Base-by-base conservation (phyloP, 2,113 vertebrate genomes). In the Carassius carassius region DNA sequence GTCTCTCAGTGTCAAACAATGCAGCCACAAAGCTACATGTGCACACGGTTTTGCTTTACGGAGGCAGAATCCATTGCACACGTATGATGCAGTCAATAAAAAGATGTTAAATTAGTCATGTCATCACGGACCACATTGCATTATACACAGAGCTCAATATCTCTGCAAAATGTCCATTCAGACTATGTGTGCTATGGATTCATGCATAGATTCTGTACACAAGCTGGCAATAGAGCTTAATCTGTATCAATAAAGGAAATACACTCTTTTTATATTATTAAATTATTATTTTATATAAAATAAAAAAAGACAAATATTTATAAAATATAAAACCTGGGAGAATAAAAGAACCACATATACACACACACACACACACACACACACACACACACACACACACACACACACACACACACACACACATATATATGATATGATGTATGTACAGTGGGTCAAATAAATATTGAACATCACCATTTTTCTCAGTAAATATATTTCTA, bases 1-100 rank as follows among this genome's bases (percentile, higher is more conserved):
- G 74, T 23, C 60, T 78, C 79, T 62, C 65, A 25, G 23, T 60
- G 75, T 78, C 75, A 70, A 54, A 44, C 74, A 58, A 78, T 13
- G 41, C 8, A 5, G 62, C 21, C 29, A 21, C 47, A 25, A n/a
- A 78, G 75, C 74, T 70, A 65, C 65, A 70, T 47, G 75, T 29
- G 35, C 63, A 41, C 47, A 54, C 60, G 44, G 76, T 77, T 54
- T 56, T 21, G 51, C 51, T 41, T n/a, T 65, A 41, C 25, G 37
- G 37, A 79, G 41, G 23, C 16, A 51, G 58, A 84, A 78, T 78
- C 65, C 79, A 65, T 17, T 56, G 74, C 32, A 56, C n/a, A 67
- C 1, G 16, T 47, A 79, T 62, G 32, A 79, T 63, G 77, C 4
- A 5, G n/a, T 81, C 23, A 3, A 29, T 67, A 81, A 67, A 67